These are phyloP conservation scores for Meteorus cinctellus DNA, from an alignment of 2,888 invertebrate genomes.

Conservation along the genomic window DNA sequence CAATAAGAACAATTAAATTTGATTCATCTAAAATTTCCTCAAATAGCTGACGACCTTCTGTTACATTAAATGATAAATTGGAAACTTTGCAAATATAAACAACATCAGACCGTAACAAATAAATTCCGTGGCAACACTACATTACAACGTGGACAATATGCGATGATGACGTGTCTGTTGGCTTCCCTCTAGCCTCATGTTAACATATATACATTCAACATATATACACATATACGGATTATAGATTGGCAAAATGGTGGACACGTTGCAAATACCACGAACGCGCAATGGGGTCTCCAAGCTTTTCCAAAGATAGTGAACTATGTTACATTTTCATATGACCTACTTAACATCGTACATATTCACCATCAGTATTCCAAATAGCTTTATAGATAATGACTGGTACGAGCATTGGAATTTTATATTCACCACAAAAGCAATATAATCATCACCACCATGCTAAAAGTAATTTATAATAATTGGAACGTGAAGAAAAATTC, in stretches of 20 bases:
- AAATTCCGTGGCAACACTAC: too few species aligned
- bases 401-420: background rate
- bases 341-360: constrained; percentile 12
- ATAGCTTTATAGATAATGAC: constrained; percentile 3
- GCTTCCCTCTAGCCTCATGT: background rate
- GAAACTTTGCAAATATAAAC: background rate
- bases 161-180: background rate
- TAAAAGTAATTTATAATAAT: background rate
- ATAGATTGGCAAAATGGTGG: constrained; percentile 16
- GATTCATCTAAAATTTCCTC: too few species aligned
- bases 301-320: constrained; percentile 41
- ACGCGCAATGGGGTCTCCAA: constrained; percentile 27
- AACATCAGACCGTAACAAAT: too few species aligned
- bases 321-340: background rate
- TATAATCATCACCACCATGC: background rate
- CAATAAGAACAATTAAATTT: too few species aligned
- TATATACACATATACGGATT: background rate
- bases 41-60: background rate
- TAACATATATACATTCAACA: background rate
- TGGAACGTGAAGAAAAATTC: background rate
- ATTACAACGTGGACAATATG: background rate
- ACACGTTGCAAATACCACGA: constrained; percentile 1
- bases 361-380: background rate
- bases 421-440: background rate
- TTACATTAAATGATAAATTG: background rate